A percentile compares a stretch with the other conserved stretches of the same genome.
Conservation (phyloP, 2,113 vertebrate genomes). For the Xiphorhynchus elegans region DNA sequence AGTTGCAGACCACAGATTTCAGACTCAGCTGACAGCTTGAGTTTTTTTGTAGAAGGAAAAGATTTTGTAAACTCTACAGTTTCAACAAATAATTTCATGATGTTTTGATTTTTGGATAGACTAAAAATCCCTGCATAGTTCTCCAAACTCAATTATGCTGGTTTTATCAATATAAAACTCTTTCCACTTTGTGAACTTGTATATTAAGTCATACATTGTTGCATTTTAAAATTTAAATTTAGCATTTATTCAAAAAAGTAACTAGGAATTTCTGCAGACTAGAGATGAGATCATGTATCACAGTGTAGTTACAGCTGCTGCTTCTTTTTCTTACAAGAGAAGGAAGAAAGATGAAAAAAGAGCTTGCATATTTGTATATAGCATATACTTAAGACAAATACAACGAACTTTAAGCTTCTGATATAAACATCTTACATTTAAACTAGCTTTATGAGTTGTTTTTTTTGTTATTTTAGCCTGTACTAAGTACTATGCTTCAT, state of each 20-base stretch:
- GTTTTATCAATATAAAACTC: not conserved
- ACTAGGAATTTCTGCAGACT: not conserved
- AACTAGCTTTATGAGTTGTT: not conserved
- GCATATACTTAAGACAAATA: not conserved
- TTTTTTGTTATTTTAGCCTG: conserved; percentile 1
- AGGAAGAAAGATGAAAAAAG: not conserved
- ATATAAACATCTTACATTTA: not conserved
- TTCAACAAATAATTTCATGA: not conserved
- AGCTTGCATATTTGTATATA: not conserved
- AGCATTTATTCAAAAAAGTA: not conserved
- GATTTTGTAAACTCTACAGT: not conserved
- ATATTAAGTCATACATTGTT: not conserved
- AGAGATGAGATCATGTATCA: not conserved
- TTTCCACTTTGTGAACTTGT: not conserved
- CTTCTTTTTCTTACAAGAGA: not conserved
- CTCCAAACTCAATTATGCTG: not conserved
- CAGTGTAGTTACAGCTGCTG: not conserved
- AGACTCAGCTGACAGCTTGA: not conserved
- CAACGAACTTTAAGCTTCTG: not conserved
- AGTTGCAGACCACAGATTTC: not conserved
- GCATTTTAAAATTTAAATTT: conserved; percentile 11
- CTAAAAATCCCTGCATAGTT: not conserved
- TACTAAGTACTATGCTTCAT: not conserved
- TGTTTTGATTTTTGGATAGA: not conserved
- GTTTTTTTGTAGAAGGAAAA: not conserved